phyloP scores from a whole-genome alignment of 2,888 invertebrate genomes.

The Metopia argyrocephala region DNA sequence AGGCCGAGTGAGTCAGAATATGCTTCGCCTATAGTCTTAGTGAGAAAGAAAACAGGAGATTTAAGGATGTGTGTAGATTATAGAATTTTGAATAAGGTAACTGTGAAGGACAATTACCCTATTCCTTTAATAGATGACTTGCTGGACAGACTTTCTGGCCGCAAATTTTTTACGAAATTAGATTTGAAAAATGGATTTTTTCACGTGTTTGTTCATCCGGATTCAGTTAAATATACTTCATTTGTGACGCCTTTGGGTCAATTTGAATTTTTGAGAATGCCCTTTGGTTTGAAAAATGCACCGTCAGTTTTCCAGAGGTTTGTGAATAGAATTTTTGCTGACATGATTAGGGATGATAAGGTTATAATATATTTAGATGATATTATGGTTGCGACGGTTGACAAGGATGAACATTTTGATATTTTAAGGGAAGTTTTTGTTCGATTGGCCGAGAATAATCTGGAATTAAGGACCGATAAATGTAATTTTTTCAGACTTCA shows the following conservation, averaged over 20 bases:
- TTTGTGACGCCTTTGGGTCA: conserved; percentile 58
- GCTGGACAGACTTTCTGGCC: neutral
- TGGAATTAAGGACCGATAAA: conserved; percentile 41
- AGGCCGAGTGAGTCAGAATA: conserved; percentile 30
- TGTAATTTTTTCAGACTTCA: conserved; percentile 42
- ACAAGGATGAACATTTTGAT: conserved; percentile 29
- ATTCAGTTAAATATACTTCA: conserved; percentile 55
- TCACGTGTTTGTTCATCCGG: conserved; percentile 41
- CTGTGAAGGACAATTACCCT: neutral
- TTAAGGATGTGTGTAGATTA: neutral
- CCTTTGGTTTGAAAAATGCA: conserved; percentile 51
- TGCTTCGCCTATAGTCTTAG: conserved; percentile 45
- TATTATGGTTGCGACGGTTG: conserved; percentile 52
- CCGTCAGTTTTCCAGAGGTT: conserved; percentile 55
- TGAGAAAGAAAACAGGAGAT: conserved; percentile 26
- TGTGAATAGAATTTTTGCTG: conserved; percentile 44
- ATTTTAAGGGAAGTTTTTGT: conserved; percentile 43
- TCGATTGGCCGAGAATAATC: conserved; percentile 9
- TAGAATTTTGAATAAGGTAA: neutral
- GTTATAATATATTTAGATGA: conserved; percentile 56
- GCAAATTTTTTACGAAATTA: conserved; percentile 15
- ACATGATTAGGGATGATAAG: conserved; percentile 32
- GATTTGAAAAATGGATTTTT: conserved; percentile 54
- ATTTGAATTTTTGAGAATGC: conserved; percentile 58
- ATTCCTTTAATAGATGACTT: conserved; percentile 42